These are phyloP conservation scores for Augochlora pura DNA, from an alignment of 1,140 invertebrate genomes.

Conservation along the genomic window DNA sequence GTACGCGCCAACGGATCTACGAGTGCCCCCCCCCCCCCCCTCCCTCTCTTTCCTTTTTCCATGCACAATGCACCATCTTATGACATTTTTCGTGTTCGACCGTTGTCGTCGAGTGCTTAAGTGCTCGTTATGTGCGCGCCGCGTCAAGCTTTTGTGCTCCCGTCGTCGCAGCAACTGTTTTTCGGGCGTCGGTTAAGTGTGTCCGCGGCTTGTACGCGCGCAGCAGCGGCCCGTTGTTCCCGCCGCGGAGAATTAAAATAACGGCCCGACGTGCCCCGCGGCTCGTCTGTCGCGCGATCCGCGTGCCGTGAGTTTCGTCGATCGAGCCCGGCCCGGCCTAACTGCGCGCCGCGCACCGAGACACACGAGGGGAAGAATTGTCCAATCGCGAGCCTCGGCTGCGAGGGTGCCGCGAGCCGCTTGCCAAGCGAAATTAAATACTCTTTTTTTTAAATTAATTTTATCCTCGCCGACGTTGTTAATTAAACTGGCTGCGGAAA, in stretches of 20 bases:
- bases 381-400: background rate
- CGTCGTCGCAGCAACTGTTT: conserved; percentile 60
- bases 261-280: background rate
- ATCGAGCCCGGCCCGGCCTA: background rate
- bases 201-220: conserved; percentile 6
- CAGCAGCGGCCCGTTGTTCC: background rate
- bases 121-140: conserved; percentile 70
- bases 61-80: conserved; percentile 73
- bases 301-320: background rate
- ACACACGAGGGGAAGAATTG: background rate
- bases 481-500: background rate
- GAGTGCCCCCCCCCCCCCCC: conserved; percentile 63
- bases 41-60: background rate
- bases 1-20: conserved; percentile 76
- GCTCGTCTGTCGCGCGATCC: background rate
- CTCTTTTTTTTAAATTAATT: background rate
- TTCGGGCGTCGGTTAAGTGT: conserved; percentile 46
- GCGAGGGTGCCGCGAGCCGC: background rate
- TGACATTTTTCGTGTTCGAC: conserved; percentile 76
- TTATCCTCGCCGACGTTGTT: background rate
- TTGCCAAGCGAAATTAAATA: background rate
- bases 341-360: too few species aligned
- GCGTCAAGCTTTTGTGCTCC: conserved; percentile 54
- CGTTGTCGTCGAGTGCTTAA: conserved; percentile 68
- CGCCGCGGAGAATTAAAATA: conserved; percentile 13